Evolutionary conservation across 1,140 invertebrate species (phyloP).

Genomic region (Aphidius ervi): DNA sequence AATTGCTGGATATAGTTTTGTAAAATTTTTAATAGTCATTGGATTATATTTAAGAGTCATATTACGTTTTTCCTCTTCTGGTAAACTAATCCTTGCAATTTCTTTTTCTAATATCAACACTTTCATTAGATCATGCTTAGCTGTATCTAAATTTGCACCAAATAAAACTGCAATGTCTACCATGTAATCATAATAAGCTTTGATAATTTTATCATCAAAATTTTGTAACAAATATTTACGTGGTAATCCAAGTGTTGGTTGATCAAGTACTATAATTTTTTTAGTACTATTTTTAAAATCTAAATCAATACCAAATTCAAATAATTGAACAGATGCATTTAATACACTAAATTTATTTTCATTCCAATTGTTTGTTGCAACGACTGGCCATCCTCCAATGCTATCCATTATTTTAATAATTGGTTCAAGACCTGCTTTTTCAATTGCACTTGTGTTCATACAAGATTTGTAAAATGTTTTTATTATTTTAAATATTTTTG

Average conservation of each 20-base stretch:
- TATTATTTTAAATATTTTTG: constrained; percentile 68
- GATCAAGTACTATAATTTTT: constrained; percentile 85
- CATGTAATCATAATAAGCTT: constrained; percentile 79
- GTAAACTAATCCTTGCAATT: constrained; percentile 88
- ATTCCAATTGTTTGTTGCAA: constrained; percentile 74
- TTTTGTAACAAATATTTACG: constrained; percentile 87
- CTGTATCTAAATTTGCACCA: constrained; percentile 71
- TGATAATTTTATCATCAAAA: constrained; percentile 71
- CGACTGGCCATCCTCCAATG: constrained; percentile 86
- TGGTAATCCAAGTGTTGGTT: constrained; percentile 81
- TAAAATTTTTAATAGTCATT: constrained; percentile 74
- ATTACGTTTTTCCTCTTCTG: constrained; percentile 86
- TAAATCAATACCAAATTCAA: constrained; percentile 81
- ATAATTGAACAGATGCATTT: constrained; percentile 84
- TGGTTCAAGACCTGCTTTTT: constrained; percentile 66
- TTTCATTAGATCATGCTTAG: constrained; percentile 70
- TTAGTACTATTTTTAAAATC: constrained; percentile 85
- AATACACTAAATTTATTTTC: constrained; percentile 62
- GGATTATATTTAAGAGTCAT: constrained; percentile 88
- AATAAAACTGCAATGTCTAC: constrained; percentile 83
- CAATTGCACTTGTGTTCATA: constrained; percentile 82
- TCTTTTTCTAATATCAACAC: constrained; percentile 88
- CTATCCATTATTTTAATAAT: constrained; percentile 65
- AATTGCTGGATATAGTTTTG: constrained; percentile 68
- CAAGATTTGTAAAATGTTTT: constrained; percentile 77